Percentiles rank a stretch among this genome's conserved stretches.
Conservation (phyloP, 2,797 vertebrate genomes). For the Sorex maritimensis region DNA sequence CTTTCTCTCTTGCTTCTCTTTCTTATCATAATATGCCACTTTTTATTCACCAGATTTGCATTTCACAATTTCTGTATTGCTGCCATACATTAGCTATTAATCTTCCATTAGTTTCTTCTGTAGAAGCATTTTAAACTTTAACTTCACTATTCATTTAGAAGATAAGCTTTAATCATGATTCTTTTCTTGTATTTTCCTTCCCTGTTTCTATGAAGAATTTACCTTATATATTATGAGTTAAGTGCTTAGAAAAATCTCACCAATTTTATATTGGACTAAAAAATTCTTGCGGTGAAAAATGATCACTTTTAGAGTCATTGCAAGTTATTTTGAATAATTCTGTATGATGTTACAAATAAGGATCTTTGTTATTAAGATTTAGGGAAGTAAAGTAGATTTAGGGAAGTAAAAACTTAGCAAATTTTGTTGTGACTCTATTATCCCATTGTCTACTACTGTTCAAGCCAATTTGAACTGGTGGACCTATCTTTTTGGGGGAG, state of each 20-base stretch:
- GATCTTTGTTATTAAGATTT: slow-evolving; percentile 46
- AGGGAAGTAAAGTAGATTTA: not conserved
- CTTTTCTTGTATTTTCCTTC: slow-evolving; percentile 83
- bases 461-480: not conserved
- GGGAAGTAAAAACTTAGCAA: slow-evolving; percentile 30
- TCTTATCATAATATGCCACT: slow-evolving; percentile 88
- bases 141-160: slow-evolving; percentile 86
- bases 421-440: slow-evolving; percentile 53
- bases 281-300: slow-evolving; percentile 63
- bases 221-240: not conserved
- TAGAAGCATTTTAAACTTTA: slow-evolving; percentile 90
- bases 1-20: slow-evolving; percentile 84
- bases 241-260: not conserved
- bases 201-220: slow-evolving; percentile 68
- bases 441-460: not conserved
- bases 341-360: slow-evolving; percentile 50
- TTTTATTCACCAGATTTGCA: slow-evolving; percentile 90
- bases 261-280: slow-evolving; percentile 63
- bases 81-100: slow-evolving; percentile 91
- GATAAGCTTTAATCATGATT: slow-evolving; percentile 89
- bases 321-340: not conserved
- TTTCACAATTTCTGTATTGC: slow-evolving; percentile 90
- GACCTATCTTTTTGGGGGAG: not conserved
- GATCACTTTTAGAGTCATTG: slow-evolving; percentile 33
- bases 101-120: slow-evolving; percentile 88